These are phyloP conservation scores for Crocuta crocuta DNA, from an alignment of 2,113 vertebrate species.

Conservation along the genomic window DNA sequence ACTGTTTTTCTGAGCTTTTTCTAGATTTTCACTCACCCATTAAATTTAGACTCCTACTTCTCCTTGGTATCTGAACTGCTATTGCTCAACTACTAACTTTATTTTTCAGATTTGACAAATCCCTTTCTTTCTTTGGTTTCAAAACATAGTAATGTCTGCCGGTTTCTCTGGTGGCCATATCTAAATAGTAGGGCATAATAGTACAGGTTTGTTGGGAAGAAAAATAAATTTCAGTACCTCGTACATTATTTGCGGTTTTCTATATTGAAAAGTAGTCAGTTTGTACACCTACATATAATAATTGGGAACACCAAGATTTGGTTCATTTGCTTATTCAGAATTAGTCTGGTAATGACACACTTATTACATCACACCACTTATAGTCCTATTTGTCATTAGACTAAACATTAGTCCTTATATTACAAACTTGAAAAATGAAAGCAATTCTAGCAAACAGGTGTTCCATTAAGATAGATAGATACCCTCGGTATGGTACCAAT, in stretches of 20 bases:
- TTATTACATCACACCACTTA: background rate
- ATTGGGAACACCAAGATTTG: background rate
- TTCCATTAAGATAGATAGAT: background rate
- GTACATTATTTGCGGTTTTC: background rate
- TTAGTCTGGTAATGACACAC: background rate
- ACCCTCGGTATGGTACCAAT: background rate
- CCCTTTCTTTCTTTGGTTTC: conserved; percentile 9
- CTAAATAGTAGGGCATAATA: background rate
- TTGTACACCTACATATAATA: background rate
- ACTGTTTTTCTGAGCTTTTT: background rate
- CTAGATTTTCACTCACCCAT: background rate
- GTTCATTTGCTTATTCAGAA: background rate
- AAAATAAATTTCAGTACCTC: background rate
- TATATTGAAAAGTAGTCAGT: background rate
- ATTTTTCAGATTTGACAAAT: background rate
- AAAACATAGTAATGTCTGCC: background rate
- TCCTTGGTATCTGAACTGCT: background rate
- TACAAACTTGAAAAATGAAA: conserved; percentile 5
- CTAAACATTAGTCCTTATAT: background rate
- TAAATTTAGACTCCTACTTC: background rate
- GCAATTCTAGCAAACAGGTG: background rate
- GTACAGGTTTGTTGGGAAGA: background rate
- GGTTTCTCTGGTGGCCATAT: conserved; percentile 13
- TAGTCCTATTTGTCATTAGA: background rate
- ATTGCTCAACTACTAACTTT: background rate